Conservation (phyloP, 2,888 invertebrate genomes). For the Ecliptopera silaceata region DNA sequence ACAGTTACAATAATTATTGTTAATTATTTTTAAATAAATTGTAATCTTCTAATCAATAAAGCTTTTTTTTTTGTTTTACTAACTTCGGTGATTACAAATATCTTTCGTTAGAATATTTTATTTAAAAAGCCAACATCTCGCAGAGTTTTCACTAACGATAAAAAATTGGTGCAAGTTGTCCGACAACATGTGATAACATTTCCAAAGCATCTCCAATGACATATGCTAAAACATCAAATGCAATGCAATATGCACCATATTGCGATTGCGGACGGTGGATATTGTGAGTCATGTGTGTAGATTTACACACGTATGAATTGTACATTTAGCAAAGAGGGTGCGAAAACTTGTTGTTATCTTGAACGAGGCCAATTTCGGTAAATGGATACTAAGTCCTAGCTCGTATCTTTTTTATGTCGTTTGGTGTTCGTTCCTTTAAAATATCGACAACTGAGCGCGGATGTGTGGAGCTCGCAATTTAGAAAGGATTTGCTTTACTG, state of each 20-base stretch:
- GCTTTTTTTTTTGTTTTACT: too few relatives aligned
- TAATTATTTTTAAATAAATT: too few relatives aligned
- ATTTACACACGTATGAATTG: slow-evolving; percentile 80
- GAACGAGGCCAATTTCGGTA: slow-evolving; percentile 81
- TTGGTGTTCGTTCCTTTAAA: slow-evolving; percentile 73
- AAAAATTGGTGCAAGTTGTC: slow-evolving; percentile 62
- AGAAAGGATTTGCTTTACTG: slow-evolving; percentile 75
- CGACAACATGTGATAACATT: slow-evolving; percentile 69
- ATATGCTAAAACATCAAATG: slow-evolving; percentile 56
- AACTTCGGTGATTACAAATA: too few relatives aligned
- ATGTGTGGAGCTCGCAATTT: slow-evolving; percentile 71
- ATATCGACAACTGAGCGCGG: slow-evolving; percentile 68
- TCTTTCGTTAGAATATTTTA: too few relatives aligned
- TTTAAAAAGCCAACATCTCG: slow-evolving; percentile 30
- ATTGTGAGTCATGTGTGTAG: slow-evolving; percentile 34
- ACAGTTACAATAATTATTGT: too few relatives aligned
- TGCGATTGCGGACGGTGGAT: slow-evolving; percentile 32
- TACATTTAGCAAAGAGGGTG: slow-evolving; percentile 81
- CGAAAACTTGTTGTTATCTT: slow-evolving; percentile 83
- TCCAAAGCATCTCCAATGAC: slow-evolving; percentile 66
- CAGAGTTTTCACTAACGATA: slow-evolving; percentile 53
- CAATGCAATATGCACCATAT: slow-evolving; percentile 37
- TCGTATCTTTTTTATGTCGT: slow-evolving; percentile 79
- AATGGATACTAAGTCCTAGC: slow-evolving; percentile 83
- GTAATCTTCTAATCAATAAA: too few relatives aligned